phyloP scores from a whole-genome alignment of 2,888 invertebrate genomes.

The Therioaphis trifolii region DNA sequence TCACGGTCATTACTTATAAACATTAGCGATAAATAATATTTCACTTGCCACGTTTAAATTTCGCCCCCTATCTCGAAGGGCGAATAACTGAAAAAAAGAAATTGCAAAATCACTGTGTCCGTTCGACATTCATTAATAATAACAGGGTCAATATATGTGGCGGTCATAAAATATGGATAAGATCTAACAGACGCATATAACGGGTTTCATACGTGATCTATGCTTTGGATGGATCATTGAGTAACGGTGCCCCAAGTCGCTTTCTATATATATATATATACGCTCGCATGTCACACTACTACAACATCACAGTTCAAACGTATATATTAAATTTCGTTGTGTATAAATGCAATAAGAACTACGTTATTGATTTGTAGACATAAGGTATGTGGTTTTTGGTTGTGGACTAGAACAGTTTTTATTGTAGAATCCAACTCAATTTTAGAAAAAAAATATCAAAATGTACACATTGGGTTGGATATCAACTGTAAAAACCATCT shows the following conservation, averaged over 20 bases:
- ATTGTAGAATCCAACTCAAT: no score
- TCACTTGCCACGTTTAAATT: neutral
- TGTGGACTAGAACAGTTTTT: no score
- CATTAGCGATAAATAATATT: neutral
- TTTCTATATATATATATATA: constrained; percentile 45
- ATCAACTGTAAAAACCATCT: no score
- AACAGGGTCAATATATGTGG: constrained; percentile 42
- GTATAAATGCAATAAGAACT: neutral
- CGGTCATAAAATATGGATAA: constrained; percentile 49
- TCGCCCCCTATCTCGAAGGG: neutral
- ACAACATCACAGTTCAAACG: neutral
- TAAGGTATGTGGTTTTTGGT: no score
- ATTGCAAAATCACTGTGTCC: constrained; percentile 10
- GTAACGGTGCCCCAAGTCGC: constrained; percentile 56
- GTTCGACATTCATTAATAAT: constrained; percentile 1
- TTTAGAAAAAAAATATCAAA: no score
- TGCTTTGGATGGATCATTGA: constrained; percentile 56
- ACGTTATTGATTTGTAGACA: no score
- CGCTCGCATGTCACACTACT: constrained; percentile 3
- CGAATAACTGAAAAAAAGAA: neutral
- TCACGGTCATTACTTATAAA: no score
- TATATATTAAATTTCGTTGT: neutral
- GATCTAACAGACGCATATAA: constrained; percentile 35
- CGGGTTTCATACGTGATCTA: constrained; percentile 62
- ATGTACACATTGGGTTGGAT: no score